These are phyloP conservation scores for Psittacus erithacus DNA, from an alignment of 2,113 vertebrate genomes.

Conservation along the genomic window DNA sequence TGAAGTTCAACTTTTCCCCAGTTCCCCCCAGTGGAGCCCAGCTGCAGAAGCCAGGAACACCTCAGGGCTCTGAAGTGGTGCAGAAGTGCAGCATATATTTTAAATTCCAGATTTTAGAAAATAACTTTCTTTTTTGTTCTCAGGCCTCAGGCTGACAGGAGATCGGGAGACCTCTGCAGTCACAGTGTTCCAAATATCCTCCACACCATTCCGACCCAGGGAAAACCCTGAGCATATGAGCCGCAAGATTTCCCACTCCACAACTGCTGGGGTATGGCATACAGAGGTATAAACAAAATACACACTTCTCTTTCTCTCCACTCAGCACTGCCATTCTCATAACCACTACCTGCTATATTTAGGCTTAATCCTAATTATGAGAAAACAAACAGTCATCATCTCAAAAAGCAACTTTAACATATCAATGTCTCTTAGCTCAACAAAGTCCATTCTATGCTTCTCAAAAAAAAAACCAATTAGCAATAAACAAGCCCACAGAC, in stretches of 20 bases:
- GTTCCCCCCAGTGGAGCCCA: not conserved
- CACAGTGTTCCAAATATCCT: not conserved
- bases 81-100: not conserved
- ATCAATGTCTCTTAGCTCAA: slow-evolving; percentile 73
- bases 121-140: not conserved
- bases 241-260: not conserved
- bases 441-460: slow-evolving; percentile 77
- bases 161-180: not conserved
- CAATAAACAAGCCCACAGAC: slow-evolving; percentile 82
- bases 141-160: not conserved
- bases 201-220: not conserved
- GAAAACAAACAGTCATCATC: slow-evolving; percentile 38
- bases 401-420: slow-evolving; percentile 40
- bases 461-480: slow-evolving; percentile 83
- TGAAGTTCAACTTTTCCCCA: not conserved
- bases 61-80: not conserved
- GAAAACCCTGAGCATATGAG: not conserved
- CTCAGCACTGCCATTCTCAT: not conserved
- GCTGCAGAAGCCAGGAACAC: not conserved
- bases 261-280: not conserved
- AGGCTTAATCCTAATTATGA: slow-evolving; percentile 17
- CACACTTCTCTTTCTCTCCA: not conserved
- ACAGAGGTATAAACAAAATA: not conserved
- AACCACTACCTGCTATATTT: not conserved
- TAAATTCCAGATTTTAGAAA: not conserved